Percentiles rank a stretch among this genome's conserved stretches.
These are phyloP conservation scores for Elegia similella DNA, from an alignment of 2,888 invertebrate genomes.

Conservation along the genomic window DNA sequence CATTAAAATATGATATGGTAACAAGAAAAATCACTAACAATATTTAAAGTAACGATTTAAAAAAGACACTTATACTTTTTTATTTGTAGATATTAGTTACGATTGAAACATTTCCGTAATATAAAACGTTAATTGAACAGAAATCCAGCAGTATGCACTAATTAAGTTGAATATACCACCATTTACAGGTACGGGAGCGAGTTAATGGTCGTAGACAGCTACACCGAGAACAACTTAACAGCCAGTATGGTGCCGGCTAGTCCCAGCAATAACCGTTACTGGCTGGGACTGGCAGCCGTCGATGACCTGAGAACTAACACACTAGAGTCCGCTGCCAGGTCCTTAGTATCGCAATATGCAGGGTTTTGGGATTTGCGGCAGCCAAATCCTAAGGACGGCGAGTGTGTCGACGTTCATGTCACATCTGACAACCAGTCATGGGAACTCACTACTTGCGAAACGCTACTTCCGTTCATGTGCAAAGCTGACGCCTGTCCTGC, in stretches of 20 bases:
- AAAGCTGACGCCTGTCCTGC: conserved; percentile 93
- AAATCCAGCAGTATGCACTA: conserved; percentile 7
- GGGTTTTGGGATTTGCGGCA: conserved; percentile 96
- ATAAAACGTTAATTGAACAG: neutral
- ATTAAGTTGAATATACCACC: neutral
- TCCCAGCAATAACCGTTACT: conserved; percentile 89
- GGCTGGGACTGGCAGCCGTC: conserved; percentile 94
- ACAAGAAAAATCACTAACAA: no score
- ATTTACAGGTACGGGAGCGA: conserved; percentile 94
- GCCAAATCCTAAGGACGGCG: conserved; percentile 92
- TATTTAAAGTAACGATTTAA: no score
- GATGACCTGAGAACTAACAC: conserved; percentile 96
- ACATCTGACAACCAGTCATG: conserved; percentile 91
- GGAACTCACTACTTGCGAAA: conserved; percentile 97
- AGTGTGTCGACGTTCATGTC: conserved; percentile 92
- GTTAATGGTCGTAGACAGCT: conserved; percentile 94
- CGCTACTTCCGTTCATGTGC: conserved; percentile 96
- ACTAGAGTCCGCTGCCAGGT: conserved; percentile 95
- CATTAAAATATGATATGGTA: no score
- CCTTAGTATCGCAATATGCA: conserved; percentile 94
- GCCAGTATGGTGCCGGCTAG: conserved; percentile 87
- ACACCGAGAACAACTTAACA: conserved; percentile 95
- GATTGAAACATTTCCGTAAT: no score
- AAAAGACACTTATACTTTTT: no score
- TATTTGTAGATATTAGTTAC: no score